A percentile compares a stretch with the other conserved stretches of the same genome.
These are phyloP conservation scores for Sebastes cheni DNA, from an alignment of 2,797 vertebrate species.

Conservation along the genomic window DNA sequence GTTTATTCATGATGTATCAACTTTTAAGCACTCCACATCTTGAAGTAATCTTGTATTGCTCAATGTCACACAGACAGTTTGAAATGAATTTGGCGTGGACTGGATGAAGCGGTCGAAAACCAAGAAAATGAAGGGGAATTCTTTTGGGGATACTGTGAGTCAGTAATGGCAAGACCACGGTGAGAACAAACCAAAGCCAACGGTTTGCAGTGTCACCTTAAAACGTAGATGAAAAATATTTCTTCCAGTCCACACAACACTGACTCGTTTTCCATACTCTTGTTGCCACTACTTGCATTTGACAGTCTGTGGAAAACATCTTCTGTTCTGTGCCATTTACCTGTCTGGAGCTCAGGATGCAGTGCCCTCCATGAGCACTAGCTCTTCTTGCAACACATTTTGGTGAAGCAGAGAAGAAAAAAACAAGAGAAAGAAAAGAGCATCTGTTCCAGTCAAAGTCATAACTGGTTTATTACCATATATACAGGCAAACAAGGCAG, in stretches of 20 bases:
- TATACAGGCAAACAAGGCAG: conserved; percentile 44
- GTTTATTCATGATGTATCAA: conserved; percentile 22
- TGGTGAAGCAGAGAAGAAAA: neutral
- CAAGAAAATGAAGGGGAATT: conserved; percentile 67
- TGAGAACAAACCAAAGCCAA: conserved; percentile 62
- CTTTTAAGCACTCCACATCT: conserved; percentile 62
- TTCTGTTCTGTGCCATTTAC: neutral
- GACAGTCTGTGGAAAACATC: neutral
- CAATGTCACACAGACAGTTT: conserved; percentile 62
- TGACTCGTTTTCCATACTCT: conserved; percentile 22
- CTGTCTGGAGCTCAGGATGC: neutral
- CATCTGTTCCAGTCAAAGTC: conserved; percentile 58
- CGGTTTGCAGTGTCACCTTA: conserved; percentile 61
- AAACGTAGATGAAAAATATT: conserved; percentile 14
- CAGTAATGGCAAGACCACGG: conserved; percentile 62
- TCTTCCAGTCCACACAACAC: neutral
- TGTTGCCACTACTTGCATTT: neutral
- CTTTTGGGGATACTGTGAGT: conserved; percentile 67
- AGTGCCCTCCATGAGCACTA: neutral
- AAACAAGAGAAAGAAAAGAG: neutral
- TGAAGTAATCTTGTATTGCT: conserved; percentile 72
- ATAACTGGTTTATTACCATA: conserved; percentile 47
- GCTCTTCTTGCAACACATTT: conserved; percentile 41
- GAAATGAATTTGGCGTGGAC: conserved; percentile 53
- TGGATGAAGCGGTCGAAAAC: conserved; percentile 55